phyloP scores from a whole-genome alignment of 2,113 vertebrate species.

The Okapia johnstoni region DNA sequence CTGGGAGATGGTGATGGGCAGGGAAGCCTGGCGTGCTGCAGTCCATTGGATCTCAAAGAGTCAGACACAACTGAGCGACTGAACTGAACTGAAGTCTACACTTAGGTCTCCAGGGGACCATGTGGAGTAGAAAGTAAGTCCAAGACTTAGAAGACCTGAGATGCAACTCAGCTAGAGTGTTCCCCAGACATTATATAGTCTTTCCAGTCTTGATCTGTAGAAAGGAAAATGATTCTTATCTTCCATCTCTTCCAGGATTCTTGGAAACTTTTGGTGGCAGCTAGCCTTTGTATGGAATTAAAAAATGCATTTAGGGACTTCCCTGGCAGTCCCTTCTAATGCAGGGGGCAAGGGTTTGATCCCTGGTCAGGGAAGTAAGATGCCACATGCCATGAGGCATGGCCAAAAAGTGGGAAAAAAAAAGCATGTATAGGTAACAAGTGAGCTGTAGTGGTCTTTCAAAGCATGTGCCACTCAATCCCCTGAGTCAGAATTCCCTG shows the following conservation, averaged over 20 bases:
- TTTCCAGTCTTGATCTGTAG: not conserved
- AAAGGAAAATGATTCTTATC: not conserved
- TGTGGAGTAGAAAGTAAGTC: not conserved
- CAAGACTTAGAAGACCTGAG: not conserved
- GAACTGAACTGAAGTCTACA: not conserved
- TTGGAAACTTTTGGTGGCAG: not conserved
- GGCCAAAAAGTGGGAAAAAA: not conserved
- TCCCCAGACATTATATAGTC: not conserved
- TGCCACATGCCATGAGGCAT: not conserved
- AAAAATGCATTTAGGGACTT: not conserved
- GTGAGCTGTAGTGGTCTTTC: not conserved
- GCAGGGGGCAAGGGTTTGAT: fast-evolving
- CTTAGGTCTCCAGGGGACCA: not conserved
- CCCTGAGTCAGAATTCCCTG: not conserved
- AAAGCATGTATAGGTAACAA: not conserved
- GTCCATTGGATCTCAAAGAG: not conserved
- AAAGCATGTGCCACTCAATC: not conserved
- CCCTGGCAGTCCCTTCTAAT: not conserved
- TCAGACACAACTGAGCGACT: not conserved
- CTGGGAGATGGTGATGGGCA: not conserved
- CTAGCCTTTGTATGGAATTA: not conserved
- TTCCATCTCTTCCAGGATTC: not conserved
- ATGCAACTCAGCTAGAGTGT: not conserved
- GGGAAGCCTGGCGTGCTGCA: not conserved
- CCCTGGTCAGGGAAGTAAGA: not conserved